phyloP scores from a whole-genome alignment of 2,113 vertebrate species.

The Cichladusa arquata region DNA sequence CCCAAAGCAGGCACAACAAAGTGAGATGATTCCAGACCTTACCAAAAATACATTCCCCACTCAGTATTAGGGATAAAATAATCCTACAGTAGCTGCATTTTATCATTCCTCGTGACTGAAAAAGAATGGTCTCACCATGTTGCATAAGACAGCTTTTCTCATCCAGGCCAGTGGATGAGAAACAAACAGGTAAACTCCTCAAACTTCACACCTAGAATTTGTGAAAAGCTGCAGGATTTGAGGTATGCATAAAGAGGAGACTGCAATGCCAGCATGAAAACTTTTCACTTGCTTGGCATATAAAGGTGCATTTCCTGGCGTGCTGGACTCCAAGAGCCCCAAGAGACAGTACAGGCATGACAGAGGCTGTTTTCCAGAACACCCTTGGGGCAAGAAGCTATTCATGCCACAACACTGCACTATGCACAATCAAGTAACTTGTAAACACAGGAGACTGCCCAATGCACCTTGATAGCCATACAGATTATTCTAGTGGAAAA shows the following conservation, averaged over 20 bases:
- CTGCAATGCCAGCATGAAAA: neutral
- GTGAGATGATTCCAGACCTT: neutral
- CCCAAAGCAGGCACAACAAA: neutral
- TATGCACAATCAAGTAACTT: neutral
- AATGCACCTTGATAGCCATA: neutral
- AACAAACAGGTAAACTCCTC: neutral
- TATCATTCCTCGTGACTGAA: neutral
- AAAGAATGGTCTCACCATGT: rapidly evolving
- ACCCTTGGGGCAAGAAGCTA: neutral
- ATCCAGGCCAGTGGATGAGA: neutral
- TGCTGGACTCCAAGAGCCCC: neutral
- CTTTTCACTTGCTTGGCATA: neutral
- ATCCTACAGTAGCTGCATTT: neutral
- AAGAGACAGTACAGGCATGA: neutral
- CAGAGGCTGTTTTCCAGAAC: neutral
- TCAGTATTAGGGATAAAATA: neutral
- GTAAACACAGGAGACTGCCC: neutral
- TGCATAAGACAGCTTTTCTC: neutral
- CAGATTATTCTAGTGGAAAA: neutral
- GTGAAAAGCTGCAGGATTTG: neutral
- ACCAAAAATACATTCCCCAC: neutral
- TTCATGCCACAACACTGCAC: neutral
- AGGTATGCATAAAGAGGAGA: neutral
- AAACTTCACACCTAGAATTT: neutral
- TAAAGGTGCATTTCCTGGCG: neutral